Evolutionary conservation across 2,888 invertebrate genomes (phyloP), one percentile per base, ranked within the genome.

Genomic region (Drosophila atroscutellata): DNA sequence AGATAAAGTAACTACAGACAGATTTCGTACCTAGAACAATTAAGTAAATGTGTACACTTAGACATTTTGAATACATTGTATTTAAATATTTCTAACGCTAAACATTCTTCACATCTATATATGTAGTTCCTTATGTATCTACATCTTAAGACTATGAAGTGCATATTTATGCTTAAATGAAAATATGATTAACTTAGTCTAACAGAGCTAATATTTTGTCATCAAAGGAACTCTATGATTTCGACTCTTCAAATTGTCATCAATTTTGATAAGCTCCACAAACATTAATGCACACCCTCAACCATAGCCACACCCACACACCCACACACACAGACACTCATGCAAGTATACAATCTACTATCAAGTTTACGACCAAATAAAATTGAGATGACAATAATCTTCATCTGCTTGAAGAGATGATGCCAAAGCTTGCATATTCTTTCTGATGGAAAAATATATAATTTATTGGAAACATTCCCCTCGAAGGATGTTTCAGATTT

Each of bases 41-140:
- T 36, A 62, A 63, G 42, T 60, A 24, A 30, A 28, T 65, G n/a
- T 49, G 20, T 62, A 36, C 24, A 37, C 28, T 52, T 47, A 70
- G 80, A 75, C 60, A 80, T 47, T 55, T 77, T 80, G 76, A 77
- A 77, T 77, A 77, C 76, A 77, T 52, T 76, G 76, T 80, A 76
- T 76, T 76, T 80, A 75, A 63, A 61, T 80, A 75, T 32, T 63
- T 42, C 45, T 75, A 75, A 58, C 68, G 55, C 58, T 49, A 52
- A 67, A 59, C 52, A 68, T 49, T 55, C 26, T 61, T 20, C n/a
- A 52, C 54, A 56, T 30, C 56, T 11, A 39, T 20, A 39, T 56
- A 39, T 20, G 28, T 56, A 52, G 28, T n/a, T 47, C 50, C 45
- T 72, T 72, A 57, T 4, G 6, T 15, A 18, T 20, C 70, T 11